These are phyloP conservation scores for Gnathochromis pfefferi DNA, from an alignment of 2,113 vertebrate genomes.

Conservation along the genomic window DNA sequence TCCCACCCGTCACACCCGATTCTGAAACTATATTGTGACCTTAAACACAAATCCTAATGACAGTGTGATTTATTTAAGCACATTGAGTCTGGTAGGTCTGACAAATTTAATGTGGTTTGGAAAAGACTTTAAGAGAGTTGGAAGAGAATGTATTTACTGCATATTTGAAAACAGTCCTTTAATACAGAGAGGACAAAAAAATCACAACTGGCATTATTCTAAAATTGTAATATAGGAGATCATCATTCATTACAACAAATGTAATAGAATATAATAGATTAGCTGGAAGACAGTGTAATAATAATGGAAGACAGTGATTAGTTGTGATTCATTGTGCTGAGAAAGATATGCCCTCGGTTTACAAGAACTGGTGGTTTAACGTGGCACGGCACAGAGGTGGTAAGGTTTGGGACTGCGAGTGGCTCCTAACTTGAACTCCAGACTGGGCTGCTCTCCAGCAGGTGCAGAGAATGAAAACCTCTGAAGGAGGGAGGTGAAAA, in stretches of 20 bases:
- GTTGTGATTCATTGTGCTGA: not conserved
- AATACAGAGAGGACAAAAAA: not conserved
- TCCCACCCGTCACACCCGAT: too few species aligned
- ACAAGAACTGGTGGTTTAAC: not conserved
- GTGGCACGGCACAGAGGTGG: constrained; percentile 27
- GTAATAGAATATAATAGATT: not conserved
- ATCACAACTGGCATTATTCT: not conserved
- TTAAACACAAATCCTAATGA: too few species aligned
- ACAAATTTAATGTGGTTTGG: not conserved
- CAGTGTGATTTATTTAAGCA: too few species aligned
- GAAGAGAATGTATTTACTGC: not conserved
- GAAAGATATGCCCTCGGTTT: not conserved
- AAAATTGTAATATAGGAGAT: not conserved
- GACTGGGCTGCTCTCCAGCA: constrained; percentile 30
- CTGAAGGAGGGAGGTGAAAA: constrained; percentile 72
- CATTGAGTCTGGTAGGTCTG: too few species aligned
- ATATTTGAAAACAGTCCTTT: not conserved
- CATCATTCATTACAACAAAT: not conserved
- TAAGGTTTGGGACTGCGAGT: constrained; percentile 42
- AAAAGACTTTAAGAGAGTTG: not conserved
- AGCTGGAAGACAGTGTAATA: not conserved
- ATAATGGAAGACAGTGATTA: not conserved
- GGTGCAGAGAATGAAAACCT: constrained; percentile 44
- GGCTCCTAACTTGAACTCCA: constrained; percentile 32
- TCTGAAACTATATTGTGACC: too few species aligned